Conservation (phyloP, 92 coral and sea anemone species). For the Metridium senile region DNA sequence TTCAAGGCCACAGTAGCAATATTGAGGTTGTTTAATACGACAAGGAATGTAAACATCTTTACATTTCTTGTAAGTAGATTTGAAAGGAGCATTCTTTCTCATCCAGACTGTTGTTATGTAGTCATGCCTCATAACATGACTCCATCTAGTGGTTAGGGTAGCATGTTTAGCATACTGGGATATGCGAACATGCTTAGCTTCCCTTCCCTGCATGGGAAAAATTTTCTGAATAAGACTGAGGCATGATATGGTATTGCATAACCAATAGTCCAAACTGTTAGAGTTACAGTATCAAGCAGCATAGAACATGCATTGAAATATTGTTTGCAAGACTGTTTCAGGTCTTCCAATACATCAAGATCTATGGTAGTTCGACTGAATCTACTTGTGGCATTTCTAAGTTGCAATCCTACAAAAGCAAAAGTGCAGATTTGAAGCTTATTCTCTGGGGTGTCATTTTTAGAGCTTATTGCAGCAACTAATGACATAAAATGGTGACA, state of each 20-base stretch:
- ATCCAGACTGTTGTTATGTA: slow-evolving; percentile 63
- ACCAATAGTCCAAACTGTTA: slow-evolving; percentile 70
- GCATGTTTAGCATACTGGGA: slow-evolving; percentile 67
- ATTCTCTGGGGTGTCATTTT: slow-evolving; percentile 33
- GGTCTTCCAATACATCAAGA: slow-evolving; percentile 30
- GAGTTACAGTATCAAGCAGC: slow-evolving; percentile 46
- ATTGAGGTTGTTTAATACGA: slow-evolving; percentile 31
- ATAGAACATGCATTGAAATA: slow-evolving; percentile 60
- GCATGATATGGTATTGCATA: slow-evolving; percentile 70
- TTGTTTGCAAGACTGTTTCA: slow-evolving; percentile 38
- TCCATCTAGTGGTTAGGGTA: slow-evolving; percentile 59
- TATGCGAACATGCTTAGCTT: slow-evolving; percentile 63
- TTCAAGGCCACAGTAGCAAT: slow-evolving; percentile 61
- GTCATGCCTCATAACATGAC: slow-evolving; percentile 62
- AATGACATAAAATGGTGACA: slow-evolving; percentile 56
- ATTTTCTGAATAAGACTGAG: slow-evolving; percentile 35
- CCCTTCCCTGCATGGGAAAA: slow-evolving; percentile 68
- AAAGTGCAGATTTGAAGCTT: slow-evolving; percentile 30
- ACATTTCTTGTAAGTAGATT: slow-evolving; percentile 50
- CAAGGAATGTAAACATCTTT: slow-evolving; percentile 49
- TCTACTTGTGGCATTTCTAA: slow-evolving; percentile 47
- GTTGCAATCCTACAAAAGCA: slow-evolving; percentile 55
- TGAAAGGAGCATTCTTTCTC: slow-evolving; percentile 48
- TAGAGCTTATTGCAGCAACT: slow-evolving; percentile 33
- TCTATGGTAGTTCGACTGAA: slow-evolving; percentile 41